These are phyloP conservation scores for Psilanteris sp. DNA, from an alignment of 1,140 invertebrate genomes.

Conservation along the genomic window DNA sequence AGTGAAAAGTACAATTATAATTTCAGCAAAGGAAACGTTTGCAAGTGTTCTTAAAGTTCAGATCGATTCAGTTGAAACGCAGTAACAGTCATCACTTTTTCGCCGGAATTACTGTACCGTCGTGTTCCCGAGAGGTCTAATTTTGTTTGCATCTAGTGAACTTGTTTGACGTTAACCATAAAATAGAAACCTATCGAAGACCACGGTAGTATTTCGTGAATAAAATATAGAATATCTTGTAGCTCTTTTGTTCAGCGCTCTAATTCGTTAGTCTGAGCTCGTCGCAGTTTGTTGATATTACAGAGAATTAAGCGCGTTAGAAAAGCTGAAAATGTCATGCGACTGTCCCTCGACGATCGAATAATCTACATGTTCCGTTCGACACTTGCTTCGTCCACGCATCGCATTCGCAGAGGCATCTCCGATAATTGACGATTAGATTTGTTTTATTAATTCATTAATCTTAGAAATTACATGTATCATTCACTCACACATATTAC, in stretches of 20 bases:
- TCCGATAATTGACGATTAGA: conserved; percentile 75
- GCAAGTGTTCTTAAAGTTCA: no score
- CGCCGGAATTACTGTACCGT: no score
- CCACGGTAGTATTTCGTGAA: no score
- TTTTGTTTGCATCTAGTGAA: no score
- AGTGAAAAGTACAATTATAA: not conserved
- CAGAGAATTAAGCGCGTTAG: conserved; percentile 66
- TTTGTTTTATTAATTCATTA: conserved; percentile 59
- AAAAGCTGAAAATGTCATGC: conserved; percentile 65
- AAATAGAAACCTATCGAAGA: no score
- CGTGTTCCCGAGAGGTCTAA: no score
- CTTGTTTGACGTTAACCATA: no score
- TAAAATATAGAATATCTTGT: conserved; percentile 41
- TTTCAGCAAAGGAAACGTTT: not conserved
- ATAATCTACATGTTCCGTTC: conserved; percentile 65
- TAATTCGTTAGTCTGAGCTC: conserved; percentile 35
- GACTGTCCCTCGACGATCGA: conserved; percentile 50
- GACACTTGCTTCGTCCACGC: conserved; percentile 56
- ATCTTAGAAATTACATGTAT: conserved; percentile 44
- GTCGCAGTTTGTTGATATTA: conserved; percentile 47
- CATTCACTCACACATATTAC: conserved; percentile 21
- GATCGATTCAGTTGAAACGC: no score
- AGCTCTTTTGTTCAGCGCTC: conserved; percentile 10
- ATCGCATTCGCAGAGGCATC: conserved; percentile 75
- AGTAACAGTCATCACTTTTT: no score